phyloP scores from a whole-genome alignment of 2,888 invertebrate genomes.

The Rotaria sp. region DNA sequence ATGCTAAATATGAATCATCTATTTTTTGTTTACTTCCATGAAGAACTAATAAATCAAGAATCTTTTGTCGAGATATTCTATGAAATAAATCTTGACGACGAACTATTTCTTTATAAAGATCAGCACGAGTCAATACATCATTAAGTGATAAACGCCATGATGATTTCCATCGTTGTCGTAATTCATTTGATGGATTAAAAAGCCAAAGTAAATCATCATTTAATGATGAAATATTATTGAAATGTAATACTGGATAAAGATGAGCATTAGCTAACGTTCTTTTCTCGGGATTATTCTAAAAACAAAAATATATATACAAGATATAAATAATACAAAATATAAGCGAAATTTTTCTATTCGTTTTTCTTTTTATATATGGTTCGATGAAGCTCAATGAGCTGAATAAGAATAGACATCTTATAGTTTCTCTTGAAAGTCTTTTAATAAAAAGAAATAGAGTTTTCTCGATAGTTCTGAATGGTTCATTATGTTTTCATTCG shows the following conservation, averaged over 20 bases:
- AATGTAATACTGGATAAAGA: constrained; percentile 31
- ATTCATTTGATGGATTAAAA: neutral
- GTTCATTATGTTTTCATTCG: too few species aligned
- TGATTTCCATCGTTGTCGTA: constrained; percentile 10
- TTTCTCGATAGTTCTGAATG: too few species aligned
- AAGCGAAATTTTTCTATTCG: too few species aligned
- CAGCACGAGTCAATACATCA: neutral
- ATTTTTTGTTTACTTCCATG: neutral
- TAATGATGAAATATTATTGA: neutral
- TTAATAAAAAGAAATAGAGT: too few species aligned
- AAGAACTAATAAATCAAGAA: neutral
- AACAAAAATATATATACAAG: neutral
- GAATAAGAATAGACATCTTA: too few species aligned
- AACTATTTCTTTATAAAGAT: neutral
- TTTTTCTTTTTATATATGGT: too few species aligned
- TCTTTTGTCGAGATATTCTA: neutral
- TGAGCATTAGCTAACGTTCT: constrained; percentile 32
- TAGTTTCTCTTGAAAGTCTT: too few species aligned
- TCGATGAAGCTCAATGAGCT: too few species aligned
- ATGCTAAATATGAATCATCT: neutral
- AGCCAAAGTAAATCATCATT: neutral
- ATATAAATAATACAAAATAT: neutral
- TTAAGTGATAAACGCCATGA: constrained; percentile 8
- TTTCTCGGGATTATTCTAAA: neutral
- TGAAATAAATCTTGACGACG: constrained; percentile 7